These are phyloP conservation scores for Acromyrmex echinatior DNA, from an alignment of 1,140 invertebrate species.

Conservation along the genomic window DNA sequence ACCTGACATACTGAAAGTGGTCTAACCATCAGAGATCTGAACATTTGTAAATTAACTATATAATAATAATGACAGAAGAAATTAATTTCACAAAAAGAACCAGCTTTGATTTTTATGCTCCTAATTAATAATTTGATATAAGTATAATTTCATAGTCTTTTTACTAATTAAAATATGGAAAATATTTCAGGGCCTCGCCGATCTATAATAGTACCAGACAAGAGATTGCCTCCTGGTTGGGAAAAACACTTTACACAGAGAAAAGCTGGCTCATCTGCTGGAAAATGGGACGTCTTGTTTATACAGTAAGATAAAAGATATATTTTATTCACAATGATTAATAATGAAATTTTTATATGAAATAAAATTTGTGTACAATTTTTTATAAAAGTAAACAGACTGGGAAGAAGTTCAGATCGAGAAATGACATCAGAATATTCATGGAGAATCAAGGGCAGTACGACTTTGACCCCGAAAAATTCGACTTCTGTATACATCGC, in stretches of 20 bases:
- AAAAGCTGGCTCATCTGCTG: slow-evolving; percentile 89
- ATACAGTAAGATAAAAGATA: slow-evolving; percentile 87
- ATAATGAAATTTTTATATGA: neutral
- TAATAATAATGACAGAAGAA: too few relatives aligned
- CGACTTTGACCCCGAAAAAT: slow-evolving; percentile 84
- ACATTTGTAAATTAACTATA: too few relatives aligned
- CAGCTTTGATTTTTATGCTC: too few relatives aligned
- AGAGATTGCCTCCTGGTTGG: slow-evolving; percentile 91
- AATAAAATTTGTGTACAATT: slow-evolving; percentile 29
- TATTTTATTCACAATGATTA: slow-evolving; percentile 26
- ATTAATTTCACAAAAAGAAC: too few relatives aligned
- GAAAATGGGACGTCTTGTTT: slow-evolving; percentile 94
- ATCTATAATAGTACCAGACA: slow-evolving; percentile 91
- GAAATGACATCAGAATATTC: slow-evolving; percentile 85
- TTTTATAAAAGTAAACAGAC: slow-evolving; percentile 78
- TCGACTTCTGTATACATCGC: slow-evolving; percentile 86
- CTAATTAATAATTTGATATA: too few relatives aligned
- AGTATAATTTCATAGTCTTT: too few relatives aligned
- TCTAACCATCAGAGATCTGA: too few relatives aligned
- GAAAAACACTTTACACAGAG: slow-evolving; percentile 92
- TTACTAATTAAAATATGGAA: too few relatives aligned
- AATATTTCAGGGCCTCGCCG: slow-evolving; percentile 84
- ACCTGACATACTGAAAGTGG: too few relatives aligned
- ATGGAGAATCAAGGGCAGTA: slow-evolving; percentile 82
- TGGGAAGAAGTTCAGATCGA: slow-evolving; percentile 85